Evolutionary conservation across 2,888 invertebrate genomes (phyloP), one percentile per base, ranked within the genome.

Genomic region (Nudaria mundana): DNA sequence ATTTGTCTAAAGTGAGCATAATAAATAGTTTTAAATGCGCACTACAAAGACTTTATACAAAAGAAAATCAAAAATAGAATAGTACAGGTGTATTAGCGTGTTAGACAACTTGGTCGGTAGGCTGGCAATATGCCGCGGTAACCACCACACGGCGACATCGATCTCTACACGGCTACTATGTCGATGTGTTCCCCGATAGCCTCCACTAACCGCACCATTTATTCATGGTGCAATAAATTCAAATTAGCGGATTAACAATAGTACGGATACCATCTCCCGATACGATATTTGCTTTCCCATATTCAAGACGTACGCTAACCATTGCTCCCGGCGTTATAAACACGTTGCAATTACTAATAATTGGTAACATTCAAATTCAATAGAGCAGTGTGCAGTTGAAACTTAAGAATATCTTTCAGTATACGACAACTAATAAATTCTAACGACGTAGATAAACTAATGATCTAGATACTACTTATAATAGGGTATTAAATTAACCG

Each of bases 241-340:
- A 88, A 89, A 89, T 89, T 89, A 89, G 87, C 68, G 87, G 84
- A 88, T 88, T 86, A 86, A 88, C 87, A 87, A 87, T 87, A 86
- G 79, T 76, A 71, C 53, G 83, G 88, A 88, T 89, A 85, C 66
- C 74, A 87, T 86, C 86, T 76, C 59, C 56, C 43, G 63, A 59
- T 64, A 56, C 71, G 77, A 79, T 79, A 76, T 71, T 71, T 65
- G 63, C 67, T 54, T 50, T 54, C 56, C 64, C 71, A 73, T 77
- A 76, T 58, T 64, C 56, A 58, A 64, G 54, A 68, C 66, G 59
- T 64, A 70, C 64, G 55, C 65, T 63, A 63, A 53, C 63, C 63
- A 67, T 63, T 56, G 63, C 63, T 61, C 60, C 59, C 56, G 51
- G 52, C 54, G 63, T 60, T 63, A 63, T 63, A 66, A 63, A 65